These are phyloP conservation scores for Oriolus oriolus DNA, from an alignment of 2,113 vertebrate species.

Conservation along the genomic window DNA sequence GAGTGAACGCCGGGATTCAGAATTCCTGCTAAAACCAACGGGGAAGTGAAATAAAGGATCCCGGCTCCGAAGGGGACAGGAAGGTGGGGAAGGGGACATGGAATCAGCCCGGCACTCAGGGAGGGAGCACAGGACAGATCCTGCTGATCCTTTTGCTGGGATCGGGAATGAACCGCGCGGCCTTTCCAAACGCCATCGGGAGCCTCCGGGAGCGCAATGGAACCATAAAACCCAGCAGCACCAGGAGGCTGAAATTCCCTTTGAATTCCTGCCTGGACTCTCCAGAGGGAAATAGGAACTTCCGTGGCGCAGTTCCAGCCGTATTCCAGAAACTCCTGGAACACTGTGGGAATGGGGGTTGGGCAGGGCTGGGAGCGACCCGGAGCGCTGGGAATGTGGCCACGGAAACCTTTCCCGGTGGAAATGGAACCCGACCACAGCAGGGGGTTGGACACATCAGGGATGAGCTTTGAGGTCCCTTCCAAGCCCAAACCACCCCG, in stretches of 20 bases:
- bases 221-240: background rate
- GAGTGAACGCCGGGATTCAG: too few species aligned
- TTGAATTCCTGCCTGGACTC: background rate
- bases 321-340: background rate
- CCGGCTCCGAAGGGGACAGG: background rate
- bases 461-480: background rate
- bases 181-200: background rate
- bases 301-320: background rate
- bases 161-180: background rate
- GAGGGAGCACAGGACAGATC: background rate
- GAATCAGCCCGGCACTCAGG: background rate
- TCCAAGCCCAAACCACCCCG: background rate
- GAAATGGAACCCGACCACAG: background rate
- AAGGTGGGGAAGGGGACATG: background rate
- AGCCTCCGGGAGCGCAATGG: background rate
- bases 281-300: background rate
- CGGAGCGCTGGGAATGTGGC: background rate
- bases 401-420: background rate
- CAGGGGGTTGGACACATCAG: background rate
- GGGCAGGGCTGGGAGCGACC: background rate
- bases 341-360: fast-evolving
- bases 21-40: background rate
- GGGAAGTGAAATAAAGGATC: background rate
- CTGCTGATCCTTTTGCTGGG: fast-evolving
- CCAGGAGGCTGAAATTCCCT: background rate